Percentiles rank a stretch among this genome's conserved stretches.
Evolutionary conservation across 1,140 invertebrate species (phyloP).

Genomic region (Drosophila albomicans): DNA sequence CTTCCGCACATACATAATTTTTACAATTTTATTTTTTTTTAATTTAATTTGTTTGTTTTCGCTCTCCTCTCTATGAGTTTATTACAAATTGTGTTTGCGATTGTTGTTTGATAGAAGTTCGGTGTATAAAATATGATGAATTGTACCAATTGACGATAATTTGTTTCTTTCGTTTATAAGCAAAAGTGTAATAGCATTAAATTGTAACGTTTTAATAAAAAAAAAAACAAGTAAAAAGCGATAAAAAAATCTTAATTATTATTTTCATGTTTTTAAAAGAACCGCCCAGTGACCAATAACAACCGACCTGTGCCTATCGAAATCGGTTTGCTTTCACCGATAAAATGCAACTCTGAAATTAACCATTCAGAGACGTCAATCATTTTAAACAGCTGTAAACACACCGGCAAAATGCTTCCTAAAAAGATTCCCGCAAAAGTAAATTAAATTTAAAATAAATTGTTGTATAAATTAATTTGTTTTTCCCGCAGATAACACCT

Average conservation of each 20-base stretch:
- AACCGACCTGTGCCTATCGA: no score
- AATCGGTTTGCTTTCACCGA: no score
- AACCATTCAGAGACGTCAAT: not conserved
- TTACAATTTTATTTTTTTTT: constrained; percentile 57
- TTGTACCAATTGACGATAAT: constrained; percentile 82
- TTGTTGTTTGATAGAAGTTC: constrained; percentile 77
- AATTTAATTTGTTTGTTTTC: constrained; percentile 44
- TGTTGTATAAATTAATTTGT: not conserved
- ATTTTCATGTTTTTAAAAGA: constrained; percentile 22
- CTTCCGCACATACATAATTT: constrained; percentile 48
- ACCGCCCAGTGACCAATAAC: not conserved
- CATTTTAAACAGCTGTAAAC: not conserved
- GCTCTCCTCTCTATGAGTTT: constrained; percentile 66
- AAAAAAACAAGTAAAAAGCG: constrained; percentile 57
- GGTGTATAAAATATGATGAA: constrained; percentile 82
- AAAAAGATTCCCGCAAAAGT: constrained; percentile 23
- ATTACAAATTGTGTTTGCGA: constrained; percentile 71
- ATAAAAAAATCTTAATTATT: not conserved
- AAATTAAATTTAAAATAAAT: not conserved
- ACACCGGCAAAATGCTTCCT: constrained; percentile 16
- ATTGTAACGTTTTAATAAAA: constrained; percentile 83
- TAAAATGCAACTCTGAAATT: constrained; percentile 12
- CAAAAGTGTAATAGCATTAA: constrained; percentile 82
- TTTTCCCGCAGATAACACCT: constrained; percentile 10
- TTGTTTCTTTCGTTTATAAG: constrained; percentile 84